Conservation (phyloP, 2,888 invertebrate species). For the Drosophila colorata region DNA sequence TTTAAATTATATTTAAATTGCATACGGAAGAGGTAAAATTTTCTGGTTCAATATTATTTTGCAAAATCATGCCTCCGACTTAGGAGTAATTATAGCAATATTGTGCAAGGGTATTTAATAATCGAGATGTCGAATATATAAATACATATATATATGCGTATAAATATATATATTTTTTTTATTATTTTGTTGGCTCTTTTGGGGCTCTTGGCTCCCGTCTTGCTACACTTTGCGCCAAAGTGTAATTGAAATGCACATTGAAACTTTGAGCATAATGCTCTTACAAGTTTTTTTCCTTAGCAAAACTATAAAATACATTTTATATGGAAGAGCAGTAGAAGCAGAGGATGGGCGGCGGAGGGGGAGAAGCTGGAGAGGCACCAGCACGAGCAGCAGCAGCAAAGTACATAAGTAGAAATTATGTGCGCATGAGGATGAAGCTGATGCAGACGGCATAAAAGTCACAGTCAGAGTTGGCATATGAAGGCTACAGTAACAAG, state of each 20-base stretch:
- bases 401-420: constrained; percentile 74
- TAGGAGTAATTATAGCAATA: neutral
- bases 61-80: neutral
- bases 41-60: neutral
- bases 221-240: constrained; percentile 53
- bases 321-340: constrained; percentile 39
- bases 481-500: constrained; percentile 13
- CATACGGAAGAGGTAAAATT: neutral
- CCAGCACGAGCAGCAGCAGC: constrained; percentile 3
- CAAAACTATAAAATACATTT: constrained; percentile 71
- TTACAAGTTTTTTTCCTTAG: constrained; percentile 58
- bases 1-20: no score
- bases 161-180: neutral
- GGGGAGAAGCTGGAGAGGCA: neutral
- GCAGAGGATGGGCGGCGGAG: neutral
- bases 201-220: constrained; percentile 26
- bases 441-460: constrained; percentile 70
- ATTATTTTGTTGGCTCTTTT: constrained; percentile 47
- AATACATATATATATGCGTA: no score
- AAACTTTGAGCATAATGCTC: constrained; percentile 74
- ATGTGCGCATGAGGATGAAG: constrained; percentile 67
- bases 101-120: constrained; percentile 12
- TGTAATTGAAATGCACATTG: constrained; percentile 75
- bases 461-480: constrained; percentile 41
- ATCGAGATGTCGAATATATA: constrained; percentile 5